phyloP scores from a whole-genome alignment of 2,888 invertebrate species.

The Ormyrus rosae region DNA sequence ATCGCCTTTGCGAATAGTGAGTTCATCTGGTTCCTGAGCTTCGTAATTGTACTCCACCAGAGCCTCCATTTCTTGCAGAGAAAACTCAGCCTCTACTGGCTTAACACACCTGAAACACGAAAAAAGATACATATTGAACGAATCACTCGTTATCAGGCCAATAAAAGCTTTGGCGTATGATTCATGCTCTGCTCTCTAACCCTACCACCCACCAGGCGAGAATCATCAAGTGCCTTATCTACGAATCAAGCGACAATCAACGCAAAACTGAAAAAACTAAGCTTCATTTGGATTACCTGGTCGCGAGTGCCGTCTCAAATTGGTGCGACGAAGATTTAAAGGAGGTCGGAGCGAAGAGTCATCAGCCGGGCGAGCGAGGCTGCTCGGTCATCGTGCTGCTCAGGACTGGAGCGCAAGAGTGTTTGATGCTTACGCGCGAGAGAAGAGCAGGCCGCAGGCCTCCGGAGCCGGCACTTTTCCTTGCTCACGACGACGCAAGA shows the following conservation, averaged over 20 bases:
- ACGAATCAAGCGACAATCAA: not conserved
- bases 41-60: slow-evolving; percentile 91
- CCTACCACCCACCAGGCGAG: not conserved
- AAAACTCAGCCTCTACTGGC: not conserved
- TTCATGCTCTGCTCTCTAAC: slow-evolving; percentile 23
- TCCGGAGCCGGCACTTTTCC: too few species aligned
- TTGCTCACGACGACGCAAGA: not conserved
- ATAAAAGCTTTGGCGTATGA: slow-evolving; percentile 30
- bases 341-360: slow-evolving; percentile 22
- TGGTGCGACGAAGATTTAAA: not conserved
- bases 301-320: slow-evolving; percentile 4
- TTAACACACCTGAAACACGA: slow-evolving; percentile 41
- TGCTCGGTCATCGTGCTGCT: slow-evolving; percentile 42
- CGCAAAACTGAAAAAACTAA: not conserved
- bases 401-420: not conserved
- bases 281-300: not conserved
- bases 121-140: slow-evolving; percentile 16
- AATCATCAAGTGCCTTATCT: not conserved
- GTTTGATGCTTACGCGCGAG: too few species aligned
- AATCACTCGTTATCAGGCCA: slow-evolving; percentile 20
- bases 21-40: slow-evolving; percentile 91
- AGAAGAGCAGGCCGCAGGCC: too few species aligned
- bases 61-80: slow-evolving; percentile 79
- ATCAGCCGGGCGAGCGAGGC: slow-evolving; percentile 43
- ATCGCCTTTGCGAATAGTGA: slow-evolving; percentile 89